Percentiles rank a stretch among this genome's conserved stretches.
These are phyloP conservation scores for Oreochromis grahami DNA, from an alignment of 2,797 vertebrate species.

Conservation along the genomic window DNA sequence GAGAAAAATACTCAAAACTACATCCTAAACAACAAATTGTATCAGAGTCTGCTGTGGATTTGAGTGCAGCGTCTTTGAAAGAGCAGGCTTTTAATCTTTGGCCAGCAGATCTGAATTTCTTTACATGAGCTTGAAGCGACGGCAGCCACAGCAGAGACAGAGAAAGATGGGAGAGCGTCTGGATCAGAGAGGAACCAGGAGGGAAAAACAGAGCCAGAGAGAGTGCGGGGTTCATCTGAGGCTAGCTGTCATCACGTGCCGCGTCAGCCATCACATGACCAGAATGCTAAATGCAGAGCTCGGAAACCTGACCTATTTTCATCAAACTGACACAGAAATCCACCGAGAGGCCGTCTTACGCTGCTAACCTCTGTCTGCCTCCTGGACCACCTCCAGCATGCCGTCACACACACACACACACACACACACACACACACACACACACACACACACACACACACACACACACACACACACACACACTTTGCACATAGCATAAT, in stretches of 20 bases:
- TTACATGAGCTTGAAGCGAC: background rate
- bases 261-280: slow-evolving; percentile 64
- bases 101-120: slow-evolving; percentile 31
- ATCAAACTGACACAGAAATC: slow-evolving; percentile 74
- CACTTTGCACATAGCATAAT: background rate
- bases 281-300: slow-evolving; percentile 70
- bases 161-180: slow-evolving; percentile 42
- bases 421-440: background rate
- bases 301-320: slow-evolving; percentile 78
- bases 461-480: background rate
- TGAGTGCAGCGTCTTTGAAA: slow-evolving; percentile 25
- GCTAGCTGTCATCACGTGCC: slow-evolving; percentile 55
- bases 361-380: slow-evolving; percentile 54
- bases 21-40: slow-evolving; percentile 41
- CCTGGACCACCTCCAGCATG: background rate
- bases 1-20: slow-evolving; percentile 28
- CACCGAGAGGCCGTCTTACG: slow-evolving; percentile 46
- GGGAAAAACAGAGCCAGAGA: background rate
- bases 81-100: slow-evolving; percentile 18
- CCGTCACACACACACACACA: background rate
- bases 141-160: background rate
- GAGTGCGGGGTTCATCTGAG: slow-evolving; percentile 65
- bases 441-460: background rate
- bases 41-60: slow-evolving; percentile 21
- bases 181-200: slow-evolving; percentile 30